Evolutionary conservation across 2,797 vertebrate species (phyloP).

Genomic region (Caiman crocodilus): DNA sequence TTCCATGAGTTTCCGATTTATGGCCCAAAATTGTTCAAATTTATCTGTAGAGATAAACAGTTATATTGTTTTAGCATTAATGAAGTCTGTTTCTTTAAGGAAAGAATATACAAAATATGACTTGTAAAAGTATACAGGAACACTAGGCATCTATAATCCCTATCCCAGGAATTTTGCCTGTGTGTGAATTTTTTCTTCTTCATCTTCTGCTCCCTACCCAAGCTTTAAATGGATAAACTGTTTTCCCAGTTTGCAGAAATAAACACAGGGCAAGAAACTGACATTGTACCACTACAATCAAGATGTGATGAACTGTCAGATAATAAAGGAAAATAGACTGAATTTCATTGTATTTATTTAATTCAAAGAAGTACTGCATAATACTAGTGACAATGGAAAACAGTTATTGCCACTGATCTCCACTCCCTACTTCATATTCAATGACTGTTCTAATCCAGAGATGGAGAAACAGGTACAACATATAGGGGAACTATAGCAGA

Average conservation of each 20-base stretch:
- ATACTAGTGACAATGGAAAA: neutral
- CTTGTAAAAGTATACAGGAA: neutral
- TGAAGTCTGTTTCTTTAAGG: neutral
- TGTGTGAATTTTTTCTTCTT: neutral
- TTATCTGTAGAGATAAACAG: slow-evolving; percentile 88
- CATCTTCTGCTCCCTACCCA: neutral
- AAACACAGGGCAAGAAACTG: neutral
- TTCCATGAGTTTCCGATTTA: slow-evolving; percentile 99
- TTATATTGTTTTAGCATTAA: slow-evolving; percentile 24
- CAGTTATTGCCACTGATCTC: neutral
- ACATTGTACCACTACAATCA: neutral
- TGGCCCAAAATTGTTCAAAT: slow-evolving; percentile 99
- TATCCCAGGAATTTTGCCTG: neutral
- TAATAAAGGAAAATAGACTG: slow-evolving; percentile 45
- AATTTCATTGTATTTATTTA: neutral
- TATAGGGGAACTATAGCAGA: neutral
- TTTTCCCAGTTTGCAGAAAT: neutral
- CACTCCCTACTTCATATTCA: neutral
- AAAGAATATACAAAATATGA: neutral
- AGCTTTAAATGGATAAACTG: slow-evolving; percentile 2
- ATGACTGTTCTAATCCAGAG: neutral
- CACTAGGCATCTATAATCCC: neutral
- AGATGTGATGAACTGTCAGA: neutral
- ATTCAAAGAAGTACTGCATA: neutral
- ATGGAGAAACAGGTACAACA: neutral